These are phyloP conservation scores for Thysanoteuthis rhombus DNA, from an alignment of 2,888 invertebrate genomes.

Conservation along the genomic window DNA sequence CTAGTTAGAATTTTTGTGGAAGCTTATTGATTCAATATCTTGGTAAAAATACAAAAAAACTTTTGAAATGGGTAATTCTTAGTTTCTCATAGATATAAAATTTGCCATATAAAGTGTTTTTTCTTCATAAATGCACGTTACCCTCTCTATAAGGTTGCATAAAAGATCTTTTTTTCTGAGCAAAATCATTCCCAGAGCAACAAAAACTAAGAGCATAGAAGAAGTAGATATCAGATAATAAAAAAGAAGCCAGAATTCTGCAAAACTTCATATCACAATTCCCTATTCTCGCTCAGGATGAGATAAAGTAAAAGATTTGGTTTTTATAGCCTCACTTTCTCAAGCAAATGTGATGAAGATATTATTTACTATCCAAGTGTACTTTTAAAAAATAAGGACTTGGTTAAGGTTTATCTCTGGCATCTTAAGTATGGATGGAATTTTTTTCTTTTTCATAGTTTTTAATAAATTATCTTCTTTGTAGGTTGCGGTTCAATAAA, in stretches of 20 bases:
- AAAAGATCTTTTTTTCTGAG: not conserved
- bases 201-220: not conserved
- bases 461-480: not conserved
- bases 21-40: too few species aligned
- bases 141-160: not conserved
- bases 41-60: too few species aligned
- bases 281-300: not conserved
- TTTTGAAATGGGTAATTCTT: too few species aligned
- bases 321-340: not conserved
- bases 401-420: not conserved
- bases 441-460: not conserved
- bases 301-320: not conserved
- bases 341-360: not conserved
- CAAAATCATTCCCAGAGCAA: too few species aligned
- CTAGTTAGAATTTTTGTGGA: too few species aligned
- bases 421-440: not conserved
- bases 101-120: too few species aligned
- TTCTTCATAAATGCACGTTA: not conserved
- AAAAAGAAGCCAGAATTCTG: too few species aligned
- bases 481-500: not conserved
- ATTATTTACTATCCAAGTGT: not conserved
- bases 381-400: not conserved
- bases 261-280: not conserved
- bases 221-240: too few species aligned
- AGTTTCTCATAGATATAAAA: too few species aligned